Evolutionary conservation across 2,888 invertebrate species (phyloP).

Genomic region (Neocrepidodera transversa): DNA sequence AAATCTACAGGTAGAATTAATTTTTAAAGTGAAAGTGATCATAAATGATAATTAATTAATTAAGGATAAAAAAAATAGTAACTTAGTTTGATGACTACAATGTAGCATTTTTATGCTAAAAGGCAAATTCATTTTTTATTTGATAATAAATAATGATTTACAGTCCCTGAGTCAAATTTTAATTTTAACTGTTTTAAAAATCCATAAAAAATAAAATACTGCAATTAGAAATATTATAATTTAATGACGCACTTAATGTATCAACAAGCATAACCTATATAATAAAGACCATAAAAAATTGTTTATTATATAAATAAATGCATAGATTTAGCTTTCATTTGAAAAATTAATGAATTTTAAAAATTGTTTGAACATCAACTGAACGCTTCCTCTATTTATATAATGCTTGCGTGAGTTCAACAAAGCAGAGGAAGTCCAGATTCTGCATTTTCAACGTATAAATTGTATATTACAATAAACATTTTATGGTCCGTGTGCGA

Average conservation of each 20-base stretch:
- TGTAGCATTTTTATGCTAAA: too few relatives aligned
- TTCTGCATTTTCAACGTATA: conserved; percentile 40
- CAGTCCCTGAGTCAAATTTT: too few relatives aligned
- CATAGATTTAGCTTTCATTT: conserved; percentile 27
- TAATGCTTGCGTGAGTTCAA: conserved; percentile 51
- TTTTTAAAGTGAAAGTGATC: too few relatives aligned
- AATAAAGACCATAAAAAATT: conserved; percentile 8
- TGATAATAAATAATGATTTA: too few relatives aligned
- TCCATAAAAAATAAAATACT: too few relatives aligned
- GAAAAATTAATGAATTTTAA: conserved; percentile 41
- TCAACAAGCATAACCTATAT: not conserved
- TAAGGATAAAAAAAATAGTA: too few relatives aligned
- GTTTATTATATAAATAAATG: conserved; percentile 28
- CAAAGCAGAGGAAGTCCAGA: conserved; percentile 52
- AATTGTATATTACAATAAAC: conserved; percentile 40
- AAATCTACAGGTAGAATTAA: too few relatives aligned
- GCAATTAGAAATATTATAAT: not conserved
- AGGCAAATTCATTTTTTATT: too few relatives aligned
- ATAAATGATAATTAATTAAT: too few relatives aligned
- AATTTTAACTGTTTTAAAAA: too few relatives aligned
- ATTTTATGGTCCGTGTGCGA: conserved; percentile 37
- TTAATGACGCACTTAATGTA: conserved; percentile 4
- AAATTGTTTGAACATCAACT: conserved; percentile 46
- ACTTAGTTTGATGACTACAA: too few relatives aligned
- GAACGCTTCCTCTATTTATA: conserved; percentile 52